Base-by-base conservation (phyloP, 2,113 vertebrate genomes). In the Ammodytes marinus region DNA sequence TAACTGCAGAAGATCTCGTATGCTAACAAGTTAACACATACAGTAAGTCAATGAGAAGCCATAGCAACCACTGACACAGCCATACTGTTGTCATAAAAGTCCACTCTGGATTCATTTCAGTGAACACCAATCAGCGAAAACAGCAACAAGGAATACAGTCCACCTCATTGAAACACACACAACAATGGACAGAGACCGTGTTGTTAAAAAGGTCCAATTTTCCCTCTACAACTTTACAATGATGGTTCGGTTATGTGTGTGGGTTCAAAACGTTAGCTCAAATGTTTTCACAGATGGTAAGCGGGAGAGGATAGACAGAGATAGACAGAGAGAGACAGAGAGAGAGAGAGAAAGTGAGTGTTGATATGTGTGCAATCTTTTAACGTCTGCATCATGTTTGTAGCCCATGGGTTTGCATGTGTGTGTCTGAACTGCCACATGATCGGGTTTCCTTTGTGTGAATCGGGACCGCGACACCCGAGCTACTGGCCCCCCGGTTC, bases 401-500 rank as follows among this genome's bases (percentile, higher is more conserved):
- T 7, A 17, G 54, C n/a, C 8, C 27, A 9, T 50, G 46, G 84
- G n/a, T 43, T 47, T 37, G 14, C 14, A 39, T 27, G 27, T 61
- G 61, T 79, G 81, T 27, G 27, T 79, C 50, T 77, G n/a, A 71
- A 78, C 65, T 5, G 59, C 15, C 63, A 61, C 40, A 46, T 6
- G 82, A 88, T 92, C 78, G 2, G 19, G 71, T 91, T 89, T 89
- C 88, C 61, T 83, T 74, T 90, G 83, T 84, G 64, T 45, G 50
- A 61, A 59, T 5, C 40, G 15, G 14, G 6, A 43, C 80, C 4
- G 43, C 1, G 85, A 90, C 87, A 90, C 82, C 86, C 79, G 90
- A 90, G 71, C 77, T 75, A 14, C 19, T 4, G 8, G 7, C 59
- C 63, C 67, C 70, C 6, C 27, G 27, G 19, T 0, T 43, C 17